Base-by-base conservation (phyloP, 1,140 invertebrate species). In the Zaprionus ghesquierei region DNA sequence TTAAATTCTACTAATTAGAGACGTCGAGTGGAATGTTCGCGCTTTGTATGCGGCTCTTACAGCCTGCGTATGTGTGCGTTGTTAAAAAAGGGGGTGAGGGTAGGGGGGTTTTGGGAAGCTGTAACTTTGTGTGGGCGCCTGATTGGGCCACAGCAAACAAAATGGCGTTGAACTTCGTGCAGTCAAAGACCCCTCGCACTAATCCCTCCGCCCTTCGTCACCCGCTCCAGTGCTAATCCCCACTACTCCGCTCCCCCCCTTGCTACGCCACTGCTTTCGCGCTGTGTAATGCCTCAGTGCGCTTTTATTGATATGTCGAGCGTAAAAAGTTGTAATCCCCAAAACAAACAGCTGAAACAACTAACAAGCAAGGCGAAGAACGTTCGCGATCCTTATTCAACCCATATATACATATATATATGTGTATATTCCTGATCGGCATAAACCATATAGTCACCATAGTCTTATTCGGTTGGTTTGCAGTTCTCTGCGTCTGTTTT, bases 1-100 rank as follows among this genome's bases (percentile, higher is more conserved):
- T 89, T 89, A 89, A 89, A 89, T 89, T 89, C 84, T 80, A 89
- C 84, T 89, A 89, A 89, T 89, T 89, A 89, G 84, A 89, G 84
- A 89, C 87, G 84, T 86, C 84, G 78, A 89, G 84, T 89, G 84
- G 84, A 79, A 82, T 86, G 82, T 87, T 86, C 79, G 79, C 82
- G 79, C 82, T 87, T 76, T 87, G 77, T 80, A 20, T 69, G 20
- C 41, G 18, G 35, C 20, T 49, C 64, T 46, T 54, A 22, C 5
- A 31, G 60, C 12, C 31, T 51, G 31, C 25, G 44, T 13, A 18
- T 33, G 38, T 50, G 35, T 56, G 29, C 12, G 41, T 62, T 53
- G 49, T 60, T 18, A 25, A 49, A 44, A 13, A 20, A 13, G n/a
- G 33, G 55, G 9, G 8, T 9, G 44, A 23, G 46, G 22, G 51